Conservation (phyloP, 30 jellyfish, hydroid and myxozoan species). For the Sanderia malayensis region DNA sequence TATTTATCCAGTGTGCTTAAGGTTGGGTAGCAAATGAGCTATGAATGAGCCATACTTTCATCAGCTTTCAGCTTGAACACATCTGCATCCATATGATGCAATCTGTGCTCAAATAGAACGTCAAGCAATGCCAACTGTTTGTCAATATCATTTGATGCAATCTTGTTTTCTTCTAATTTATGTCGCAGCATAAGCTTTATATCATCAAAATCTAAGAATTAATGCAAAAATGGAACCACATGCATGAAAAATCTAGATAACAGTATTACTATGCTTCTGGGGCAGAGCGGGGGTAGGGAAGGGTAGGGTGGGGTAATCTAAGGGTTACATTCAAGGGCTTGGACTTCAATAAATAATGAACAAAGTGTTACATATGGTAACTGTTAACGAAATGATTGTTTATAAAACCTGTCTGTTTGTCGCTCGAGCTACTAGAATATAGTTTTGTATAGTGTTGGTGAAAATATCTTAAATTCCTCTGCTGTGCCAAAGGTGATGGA, state of each 20-base stretch:
- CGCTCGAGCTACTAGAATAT: neutral
- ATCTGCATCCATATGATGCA: conserved; percentile 38
- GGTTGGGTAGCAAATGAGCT: no score
- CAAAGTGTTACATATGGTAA: neutral
- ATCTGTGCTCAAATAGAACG: conserved; percentile 46
- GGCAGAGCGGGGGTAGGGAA: no score
- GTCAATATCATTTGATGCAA: conserved; percentile 19
- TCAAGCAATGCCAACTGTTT: conserved; percentile 46
- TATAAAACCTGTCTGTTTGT: neutral
- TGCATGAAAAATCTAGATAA: no score
- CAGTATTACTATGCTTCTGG: no score
- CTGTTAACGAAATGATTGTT: neutral
- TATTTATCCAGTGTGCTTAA: no score
- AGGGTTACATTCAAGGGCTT: no score
- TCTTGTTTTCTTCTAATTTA: conserved; percentile 37
- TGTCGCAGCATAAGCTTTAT: conserved; percentile 46
- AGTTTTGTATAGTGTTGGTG: no score
- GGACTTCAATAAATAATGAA: neutral
- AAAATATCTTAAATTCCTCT: no score
- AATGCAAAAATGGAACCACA: no score
- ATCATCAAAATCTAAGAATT: conserved; percentile 51
- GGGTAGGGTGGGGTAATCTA: no score
- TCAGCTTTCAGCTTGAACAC: conserved; percentile 32
- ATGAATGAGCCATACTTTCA: conserved; percentile 13
- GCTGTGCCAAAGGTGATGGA: no score